Conservation (phyloP, 2,888 invertebrate genomes). For the Troilus luridus region DNA sequence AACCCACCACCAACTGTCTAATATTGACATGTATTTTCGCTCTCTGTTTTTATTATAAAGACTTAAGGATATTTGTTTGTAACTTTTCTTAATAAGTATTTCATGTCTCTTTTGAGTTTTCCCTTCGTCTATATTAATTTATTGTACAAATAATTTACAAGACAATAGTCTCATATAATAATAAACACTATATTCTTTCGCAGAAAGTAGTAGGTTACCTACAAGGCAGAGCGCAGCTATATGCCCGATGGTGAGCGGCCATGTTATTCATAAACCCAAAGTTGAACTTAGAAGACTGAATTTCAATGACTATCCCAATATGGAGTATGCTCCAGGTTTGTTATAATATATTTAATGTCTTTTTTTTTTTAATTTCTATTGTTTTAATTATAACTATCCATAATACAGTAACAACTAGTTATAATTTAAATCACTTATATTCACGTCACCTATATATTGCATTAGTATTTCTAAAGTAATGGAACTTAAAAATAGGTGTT, state of each 20-base stretch:
- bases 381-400: neutral
- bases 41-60: no score
- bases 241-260: constrained; percentile 23
- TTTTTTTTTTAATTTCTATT: no score
- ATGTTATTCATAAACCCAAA: constrained; percentile 28
- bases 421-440: neutral
- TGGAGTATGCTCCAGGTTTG: constrained; percentile 11
- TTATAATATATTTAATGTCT: neutral
- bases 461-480: no score
- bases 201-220: neutral
- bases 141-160: neutral
- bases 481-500: no score
- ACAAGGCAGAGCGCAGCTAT: constrained; percentile 11
- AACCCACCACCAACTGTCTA: no score
- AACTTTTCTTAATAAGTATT: no score
- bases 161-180: neutral
- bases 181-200: neutral
- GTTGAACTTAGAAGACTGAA: constrained; percentile 28
- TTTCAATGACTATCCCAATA: constrained; percentile 26
- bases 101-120: no score
- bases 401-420: neutral
- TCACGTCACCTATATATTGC: no score
- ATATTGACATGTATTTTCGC: no score
- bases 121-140: neutral
- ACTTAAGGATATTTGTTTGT: no score